phyloP scores from a whole-genome alignment of 2,888 invertebrate species.

The Caenorhabditis drosophilae region DNA sequence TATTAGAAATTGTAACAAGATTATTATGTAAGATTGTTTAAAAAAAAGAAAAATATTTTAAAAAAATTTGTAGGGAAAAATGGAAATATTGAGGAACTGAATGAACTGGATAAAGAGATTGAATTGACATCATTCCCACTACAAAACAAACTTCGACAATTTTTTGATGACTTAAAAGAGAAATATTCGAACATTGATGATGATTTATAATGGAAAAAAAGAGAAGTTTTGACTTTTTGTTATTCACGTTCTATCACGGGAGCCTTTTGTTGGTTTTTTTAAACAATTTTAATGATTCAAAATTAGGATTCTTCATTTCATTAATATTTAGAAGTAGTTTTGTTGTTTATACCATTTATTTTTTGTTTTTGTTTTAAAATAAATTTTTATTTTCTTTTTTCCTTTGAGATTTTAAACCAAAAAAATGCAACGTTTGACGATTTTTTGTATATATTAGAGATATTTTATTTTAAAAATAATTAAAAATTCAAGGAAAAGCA shows the following conservation, averaged over 20 bases:
- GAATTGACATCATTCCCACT: constrained; percentile 30
- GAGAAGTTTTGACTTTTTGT: constrained; percentile 9
- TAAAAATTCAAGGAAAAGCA: no score
- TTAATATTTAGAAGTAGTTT: constrained; percentile 1
- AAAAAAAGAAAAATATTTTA: neutral
- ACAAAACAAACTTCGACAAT: constrained; percentile 20
- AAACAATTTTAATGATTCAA: constrained; percentile 10
- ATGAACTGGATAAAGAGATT: constrained; percentile 17
- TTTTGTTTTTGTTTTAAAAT: no score
- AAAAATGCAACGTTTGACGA: no score
- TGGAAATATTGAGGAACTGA: constrained; percentile 22
- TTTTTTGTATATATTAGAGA: no score
- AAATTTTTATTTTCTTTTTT: no score
- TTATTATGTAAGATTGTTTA: constrained; percentile 20
- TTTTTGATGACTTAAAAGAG: constrained; percentile 25
- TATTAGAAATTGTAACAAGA: constrained; percentile 25
- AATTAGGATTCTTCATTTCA: neutral
- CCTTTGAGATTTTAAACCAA: no score
- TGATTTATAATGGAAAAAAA: constrained; percentile 18
- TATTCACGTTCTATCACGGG: constrained; percentile 1
- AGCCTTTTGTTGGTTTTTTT: constrained; percentile 13
- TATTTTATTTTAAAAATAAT: no score
- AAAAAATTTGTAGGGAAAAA: constrained; percentile 14
- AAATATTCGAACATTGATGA: constrained; percentile 15
- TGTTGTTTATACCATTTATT: neutral